A percentile compares a stretch with the other conserved stretches of the same genome.
Conservation (phyloP, 2,113 vertebrate species). For the Ibidorhyncha struthersii region DNA sequence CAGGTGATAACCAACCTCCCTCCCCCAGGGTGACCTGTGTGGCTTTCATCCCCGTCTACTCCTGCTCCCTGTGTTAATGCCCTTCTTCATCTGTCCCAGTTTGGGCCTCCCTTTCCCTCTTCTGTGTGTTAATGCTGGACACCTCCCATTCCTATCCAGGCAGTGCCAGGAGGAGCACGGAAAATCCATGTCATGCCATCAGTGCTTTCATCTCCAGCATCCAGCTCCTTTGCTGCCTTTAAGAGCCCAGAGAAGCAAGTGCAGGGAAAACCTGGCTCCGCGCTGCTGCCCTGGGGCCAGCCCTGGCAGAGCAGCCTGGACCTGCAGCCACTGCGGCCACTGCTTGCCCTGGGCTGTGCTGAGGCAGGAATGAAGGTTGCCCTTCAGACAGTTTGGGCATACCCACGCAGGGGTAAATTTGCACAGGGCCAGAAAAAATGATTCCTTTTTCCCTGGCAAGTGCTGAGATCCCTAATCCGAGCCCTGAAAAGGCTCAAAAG, state of each 20-base stretch:
- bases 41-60: not conserved
- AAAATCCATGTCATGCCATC: rapidly evolving
- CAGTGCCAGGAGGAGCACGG: not conserved
- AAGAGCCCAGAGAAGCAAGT: not conserved
- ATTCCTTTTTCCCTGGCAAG: not conserved
- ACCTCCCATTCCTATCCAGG: not conserved
- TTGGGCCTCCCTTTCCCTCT: not conserved
- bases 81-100: not conserved
- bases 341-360: not conserved
- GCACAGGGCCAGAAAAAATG: not conserved
- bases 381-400: not conserved
- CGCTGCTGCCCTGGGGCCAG: not conserved
- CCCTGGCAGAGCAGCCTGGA: not conserved
- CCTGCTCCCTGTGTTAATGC: not conserved
- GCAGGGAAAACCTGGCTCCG: not conserved
- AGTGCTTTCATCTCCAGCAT: not conserved
- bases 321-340: rapidly evolving
- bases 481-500: not conserved
- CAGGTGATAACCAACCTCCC: not conserved
- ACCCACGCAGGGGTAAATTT: not conserved
- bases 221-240: not conserved
- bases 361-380: not conserved
- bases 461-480: not conserved
- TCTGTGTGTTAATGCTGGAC: not conserved
- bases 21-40: not conserved